Conservation (phyloP, 2,888 invertebrate genomes). For the Apodemia duryi region DNA sequence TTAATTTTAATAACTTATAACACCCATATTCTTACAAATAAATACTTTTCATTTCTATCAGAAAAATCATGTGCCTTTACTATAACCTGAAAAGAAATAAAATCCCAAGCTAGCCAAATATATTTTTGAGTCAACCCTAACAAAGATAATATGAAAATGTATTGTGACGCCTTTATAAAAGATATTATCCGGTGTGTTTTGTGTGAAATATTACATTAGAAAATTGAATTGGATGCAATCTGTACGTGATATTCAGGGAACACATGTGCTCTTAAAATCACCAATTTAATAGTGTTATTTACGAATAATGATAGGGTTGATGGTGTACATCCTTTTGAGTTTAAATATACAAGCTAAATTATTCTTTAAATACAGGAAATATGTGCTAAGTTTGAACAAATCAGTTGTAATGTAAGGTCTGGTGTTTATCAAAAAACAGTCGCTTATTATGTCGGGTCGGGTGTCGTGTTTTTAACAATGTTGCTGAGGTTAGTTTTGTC, state of each 20-base stretch:
- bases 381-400: not conserved
- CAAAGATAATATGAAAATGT: slow-evolving; percentile 31
- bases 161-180: slow-evolving; percentile 69
- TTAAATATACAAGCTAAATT: slow-evolving; percentile 3
- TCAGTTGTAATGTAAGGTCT: not conserved
- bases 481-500: slow-evolving; percentile 10
- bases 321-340: slow-evolving; percentile 15
- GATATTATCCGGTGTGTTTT: slow-evolving; percentile 67
- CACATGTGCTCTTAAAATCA: slow-evolving; percentile 53
- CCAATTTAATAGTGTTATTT: slow-evolving; percentile 42
- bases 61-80: too few species aligned
- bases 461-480: slow-evolving; percentile 8
- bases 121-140: slow-evolving; percentile 42
- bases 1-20: too few species aligned
- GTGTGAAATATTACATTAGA: slow-evolving; percentile 69
- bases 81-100: not conserved
- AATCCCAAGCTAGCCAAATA: slow-evolving; percentile 6
- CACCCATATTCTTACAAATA: too few species aligned
- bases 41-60: too few species aligned
- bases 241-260: slow-evolving; percentile 44
- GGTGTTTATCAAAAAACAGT: slow-evolving; percentile 13
- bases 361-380: not conserved
- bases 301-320: slow-evolving; percentile 32
- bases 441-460: not conserved
- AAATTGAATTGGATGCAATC: slow-evolving; percentile 75